Conservation (phyloP, 2,113 vertebrate genomes). For the Bettongia penicillata region DNA sequence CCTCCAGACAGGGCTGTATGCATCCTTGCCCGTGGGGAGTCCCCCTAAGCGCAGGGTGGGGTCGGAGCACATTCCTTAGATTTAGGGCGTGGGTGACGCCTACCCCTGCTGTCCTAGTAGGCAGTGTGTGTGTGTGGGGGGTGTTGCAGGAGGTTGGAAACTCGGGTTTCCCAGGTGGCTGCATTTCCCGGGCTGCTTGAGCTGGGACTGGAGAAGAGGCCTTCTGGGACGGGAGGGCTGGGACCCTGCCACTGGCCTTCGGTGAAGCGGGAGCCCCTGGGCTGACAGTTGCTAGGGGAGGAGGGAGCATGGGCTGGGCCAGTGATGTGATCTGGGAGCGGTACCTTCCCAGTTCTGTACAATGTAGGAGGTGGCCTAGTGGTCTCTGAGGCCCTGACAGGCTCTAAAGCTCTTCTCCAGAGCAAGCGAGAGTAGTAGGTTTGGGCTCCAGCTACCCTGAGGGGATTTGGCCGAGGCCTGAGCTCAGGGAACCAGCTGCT, state of each 20-base stretch:
- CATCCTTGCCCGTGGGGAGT: background rate
- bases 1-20: background rate
- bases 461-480: background rate
- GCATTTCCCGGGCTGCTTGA: background rate
- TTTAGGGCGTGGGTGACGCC: slow-evolving; percentile 58
- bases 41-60: slow-evolving; percentile 34
- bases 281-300: background rate
- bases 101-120: background rate
- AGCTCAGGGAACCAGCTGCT: background rate
- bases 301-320: background rate
- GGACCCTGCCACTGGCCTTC: background rate
- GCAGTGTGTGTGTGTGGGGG: background rate
- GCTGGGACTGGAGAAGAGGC: background rate
- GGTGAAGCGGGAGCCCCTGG: too few species aligned
- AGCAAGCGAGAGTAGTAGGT: background rate
- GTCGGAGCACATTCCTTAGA: slow-evolving; percentile 50
- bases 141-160: background rate
- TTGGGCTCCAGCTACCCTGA: background rate
- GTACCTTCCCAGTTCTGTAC: background rate
- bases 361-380: background rate
- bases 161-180: background rate
- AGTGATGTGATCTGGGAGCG: background rate
- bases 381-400: too few species aligned
- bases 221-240: background rate
- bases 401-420: background rate